Percentiles rank a stretch among this genome's conserved stretches.
Conservation (phyloP, 1,140 invertebrate species). For the Bathynomus jamesi region DNA sequence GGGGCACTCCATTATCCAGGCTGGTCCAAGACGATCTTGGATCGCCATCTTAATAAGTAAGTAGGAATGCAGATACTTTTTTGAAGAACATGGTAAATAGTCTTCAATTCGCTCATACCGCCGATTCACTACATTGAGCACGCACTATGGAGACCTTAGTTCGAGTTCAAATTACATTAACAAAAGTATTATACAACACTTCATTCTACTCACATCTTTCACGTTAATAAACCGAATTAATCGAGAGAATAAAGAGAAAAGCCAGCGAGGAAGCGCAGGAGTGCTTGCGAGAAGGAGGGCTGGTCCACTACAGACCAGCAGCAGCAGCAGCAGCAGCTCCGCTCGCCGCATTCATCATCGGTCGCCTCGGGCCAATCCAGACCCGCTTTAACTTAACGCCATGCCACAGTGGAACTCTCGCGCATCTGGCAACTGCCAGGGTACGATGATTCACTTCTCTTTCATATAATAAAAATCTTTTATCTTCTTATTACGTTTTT, state of each 20-base stretch:
- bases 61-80: constrained; percentile 23
- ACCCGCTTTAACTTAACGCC: constrained; percentile 18
- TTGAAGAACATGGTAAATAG: neutral
- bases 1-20: constrained; percentile 28
- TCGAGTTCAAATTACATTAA: neutral
- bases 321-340: neutral
- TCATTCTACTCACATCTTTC: neutral
- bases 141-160: neutral
- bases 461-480: neutral
- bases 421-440: constrained; percentile 11
- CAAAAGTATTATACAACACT: neutral
- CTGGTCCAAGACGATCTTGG: constrained; percentile 28
- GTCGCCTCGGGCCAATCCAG: constrained; percentile 27
- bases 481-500: neutral
- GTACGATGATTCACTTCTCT: neutral
- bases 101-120: neutral
- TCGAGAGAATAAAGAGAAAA: constrained; percentile 21
- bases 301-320: neutral
- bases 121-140: neutral
- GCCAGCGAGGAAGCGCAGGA: constrained; percentile 12
- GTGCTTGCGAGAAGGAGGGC: constrained; percentile 4
- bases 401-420: constrained; percentile 20
- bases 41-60: constrained; percentile 33
- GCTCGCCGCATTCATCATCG: constrained; percentile 25
- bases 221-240: neutral